These are phyloP conservation scores for Meloe dianella DNA, from an alignment of 2,888 invertebrate species.

Conservation along the genomic window DNA sequence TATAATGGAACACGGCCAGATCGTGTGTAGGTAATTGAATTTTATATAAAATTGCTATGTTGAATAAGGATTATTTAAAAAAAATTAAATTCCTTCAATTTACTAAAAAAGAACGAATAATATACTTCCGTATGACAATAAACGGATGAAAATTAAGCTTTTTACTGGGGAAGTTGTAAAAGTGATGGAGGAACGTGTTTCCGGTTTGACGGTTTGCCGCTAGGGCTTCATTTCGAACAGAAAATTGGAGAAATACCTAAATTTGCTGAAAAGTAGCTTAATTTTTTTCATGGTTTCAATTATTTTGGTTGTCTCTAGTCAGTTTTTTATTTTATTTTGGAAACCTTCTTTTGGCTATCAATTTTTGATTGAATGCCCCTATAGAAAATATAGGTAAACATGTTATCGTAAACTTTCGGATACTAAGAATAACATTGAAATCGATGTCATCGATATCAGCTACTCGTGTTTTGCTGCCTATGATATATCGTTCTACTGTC, in stretches of 20 bases:
- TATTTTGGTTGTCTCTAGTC: not conserved
- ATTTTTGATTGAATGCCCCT: not conserved
- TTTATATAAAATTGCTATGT: constrained; percentile 9
- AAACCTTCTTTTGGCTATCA: not conserved
- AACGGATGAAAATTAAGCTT: constrained; percentile 6
- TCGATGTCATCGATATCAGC: constrained; percentile 47
- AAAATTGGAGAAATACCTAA: constrained; percentile 1
- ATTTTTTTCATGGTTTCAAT: constrained; percentile 3
- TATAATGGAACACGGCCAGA: constrained; percentile 26
- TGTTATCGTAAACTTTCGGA: constrained; percentile 9
- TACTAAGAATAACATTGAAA: constrained; percentile 21
- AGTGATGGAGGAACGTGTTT: constrained; percentile 15
- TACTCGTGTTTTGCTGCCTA: constrained; percentile 46
- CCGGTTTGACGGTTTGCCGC: not conserved
- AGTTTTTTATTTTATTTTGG: no score
- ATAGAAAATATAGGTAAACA: constrained; percentile 16
- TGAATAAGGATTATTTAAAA: not conserved
- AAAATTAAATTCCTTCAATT: not conserved
- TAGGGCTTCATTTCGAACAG: constrained; percentile 2
- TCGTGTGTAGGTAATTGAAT: constrained; percentile 22
- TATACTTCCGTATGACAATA: constrained; percentile 2
- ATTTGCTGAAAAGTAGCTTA: constrained; percentile 8
- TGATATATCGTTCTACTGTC: constrained; percentile 52
- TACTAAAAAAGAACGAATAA: not conserved
- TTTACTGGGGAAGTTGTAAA: constrained; percentile 15